Evolutionary conservation across 2,113 vertebrate genomes (phyloP).

Genomic region (Rhinoderma darwinii): DNA sequence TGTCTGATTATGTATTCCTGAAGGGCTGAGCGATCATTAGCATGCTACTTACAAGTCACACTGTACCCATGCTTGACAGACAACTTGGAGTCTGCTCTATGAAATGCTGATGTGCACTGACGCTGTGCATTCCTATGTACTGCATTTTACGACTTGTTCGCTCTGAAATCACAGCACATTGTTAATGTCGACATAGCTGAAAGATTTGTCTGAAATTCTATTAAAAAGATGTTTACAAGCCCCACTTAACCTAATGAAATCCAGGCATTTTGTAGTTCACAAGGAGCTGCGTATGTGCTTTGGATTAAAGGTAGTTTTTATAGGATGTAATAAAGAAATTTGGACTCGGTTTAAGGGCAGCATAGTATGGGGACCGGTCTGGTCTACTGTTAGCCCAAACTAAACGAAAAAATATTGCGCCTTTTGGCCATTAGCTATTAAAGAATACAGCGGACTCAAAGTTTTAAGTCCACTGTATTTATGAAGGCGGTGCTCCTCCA

Average conservation of each 20-base stretch:
- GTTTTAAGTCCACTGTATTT: too few species aligned
- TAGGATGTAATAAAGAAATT: not conserved
- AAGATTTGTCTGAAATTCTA: not conserved
- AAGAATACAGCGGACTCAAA: too few species aligned
- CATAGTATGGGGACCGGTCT: too few species aligned
- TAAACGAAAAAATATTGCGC: too few species aligned
- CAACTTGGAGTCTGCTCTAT: constrained; percentile 4
- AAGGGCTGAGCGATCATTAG: constrained; percentile 21
- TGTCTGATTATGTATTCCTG: not conserved
- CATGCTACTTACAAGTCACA: constrained; percentile 15
- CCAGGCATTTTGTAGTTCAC: not conserved
- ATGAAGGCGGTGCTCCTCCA: too few species aligned
- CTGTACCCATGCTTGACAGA: constrained; percentile 2
- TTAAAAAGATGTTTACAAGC: not conserved
- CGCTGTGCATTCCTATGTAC: not conserved
- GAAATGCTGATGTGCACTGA: not conserved
- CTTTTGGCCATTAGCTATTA: too few species aligned
- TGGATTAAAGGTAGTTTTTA: not conserved
- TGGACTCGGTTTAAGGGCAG: too few species aligned
- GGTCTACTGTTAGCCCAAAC: too few species aligned
- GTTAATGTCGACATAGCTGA: not conserved
- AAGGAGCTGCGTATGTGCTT: not conserved
- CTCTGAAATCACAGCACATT: not conserved
- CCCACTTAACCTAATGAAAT: not conserved
- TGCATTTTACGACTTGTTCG: not conserved